These are phyloP conservation scores for Antechinus stuartii DNA, from an alignment of 2,113 vertebrate species.

Conservation along the genomic window DNA sequence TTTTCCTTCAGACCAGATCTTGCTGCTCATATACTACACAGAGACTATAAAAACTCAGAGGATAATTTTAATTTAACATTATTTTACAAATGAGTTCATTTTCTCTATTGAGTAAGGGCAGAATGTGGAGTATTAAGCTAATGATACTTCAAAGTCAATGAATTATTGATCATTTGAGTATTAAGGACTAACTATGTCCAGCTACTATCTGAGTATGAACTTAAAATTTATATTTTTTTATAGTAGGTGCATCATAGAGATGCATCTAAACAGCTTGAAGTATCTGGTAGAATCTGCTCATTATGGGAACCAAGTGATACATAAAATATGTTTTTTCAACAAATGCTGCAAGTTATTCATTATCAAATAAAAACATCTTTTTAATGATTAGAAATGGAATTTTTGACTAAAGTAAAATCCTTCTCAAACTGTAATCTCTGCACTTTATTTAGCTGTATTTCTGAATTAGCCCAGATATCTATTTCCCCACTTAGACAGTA, in stretches of 20 bases:
- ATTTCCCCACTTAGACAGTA: neutral
- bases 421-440: conserved; percentile 8
- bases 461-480: neutral
- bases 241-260: neutral
- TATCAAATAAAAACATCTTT: conserved; percentile 9
- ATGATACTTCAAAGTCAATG: neutral
- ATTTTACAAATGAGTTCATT: neutral
- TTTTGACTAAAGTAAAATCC: neutral
- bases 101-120: neutral
- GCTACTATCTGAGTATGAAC: neutral
- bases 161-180: neutral
- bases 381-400: conserved; percentile 33
- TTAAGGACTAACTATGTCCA: neutral
- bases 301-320: neutral
- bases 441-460: conserved; percentile 3
- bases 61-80: neutral
- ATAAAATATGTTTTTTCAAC: conserved; percentile 27
- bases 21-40: conserved; percentile 16
- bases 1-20: neutral
- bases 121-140: neutral
- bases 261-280: conserved; percentile 17
- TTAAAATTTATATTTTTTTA: neutral
- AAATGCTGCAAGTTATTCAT: neutral
- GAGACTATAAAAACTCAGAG: neutral
- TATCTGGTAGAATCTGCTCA: neutral